Conservation (phyloP, 2,797 vertebrate genomes). For the Scyliorhinus canicula region DNA sequence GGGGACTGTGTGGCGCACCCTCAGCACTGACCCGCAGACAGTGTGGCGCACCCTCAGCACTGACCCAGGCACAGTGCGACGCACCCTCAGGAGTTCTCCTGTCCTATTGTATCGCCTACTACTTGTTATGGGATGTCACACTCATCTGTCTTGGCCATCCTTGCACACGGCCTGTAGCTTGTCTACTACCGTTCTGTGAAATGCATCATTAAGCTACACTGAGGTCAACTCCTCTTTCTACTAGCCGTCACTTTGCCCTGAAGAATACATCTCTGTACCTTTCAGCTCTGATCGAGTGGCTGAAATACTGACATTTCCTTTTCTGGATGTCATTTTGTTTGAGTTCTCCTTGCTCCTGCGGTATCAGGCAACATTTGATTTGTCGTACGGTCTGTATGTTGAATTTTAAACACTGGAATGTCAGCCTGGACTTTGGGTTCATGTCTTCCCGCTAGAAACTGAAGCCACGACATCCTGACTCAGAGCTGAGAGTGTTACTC, state of each 20-base stretch:
- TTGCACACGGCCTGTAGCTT: neutral
- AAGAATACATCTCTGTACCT: neutral
- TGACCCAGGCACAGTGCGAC: no score
- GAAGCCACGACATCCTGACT: neutral
- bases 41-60: no score
- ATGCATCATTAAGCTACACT: neutral
- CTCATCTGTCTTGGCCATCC: neutral
- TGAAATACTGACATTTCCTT: neutral
- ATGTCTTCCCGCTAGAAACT: neutral
- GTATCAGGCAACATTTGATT: neutral
- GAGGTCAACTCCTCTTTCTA: neutral
- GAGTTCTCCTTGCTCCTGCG: no score
- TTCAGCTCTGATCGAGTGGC: neutral
- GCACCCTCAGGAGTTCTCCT: no score
- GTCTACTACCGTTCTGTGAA: neutral
- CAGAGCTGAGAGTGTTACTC: no score
- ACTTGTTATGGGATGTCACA: neutral
- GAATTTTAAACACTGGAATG: neutral
- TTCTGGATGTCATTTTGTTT: neutral
- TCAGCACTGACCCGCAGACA: no score
- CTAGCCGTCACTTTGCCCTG: neutral
- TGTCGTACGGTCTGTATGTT: no score
- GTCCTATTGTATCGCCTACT: no score
- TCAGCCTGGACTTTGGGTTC: neutral
- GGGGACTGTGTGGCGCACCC: no score